Evolutionary conservation across 2,797 vertebrate species (phyloP), one percentile per base, ranked within the genome.

Genomic region (Mionectes olivaceus): DNA sequence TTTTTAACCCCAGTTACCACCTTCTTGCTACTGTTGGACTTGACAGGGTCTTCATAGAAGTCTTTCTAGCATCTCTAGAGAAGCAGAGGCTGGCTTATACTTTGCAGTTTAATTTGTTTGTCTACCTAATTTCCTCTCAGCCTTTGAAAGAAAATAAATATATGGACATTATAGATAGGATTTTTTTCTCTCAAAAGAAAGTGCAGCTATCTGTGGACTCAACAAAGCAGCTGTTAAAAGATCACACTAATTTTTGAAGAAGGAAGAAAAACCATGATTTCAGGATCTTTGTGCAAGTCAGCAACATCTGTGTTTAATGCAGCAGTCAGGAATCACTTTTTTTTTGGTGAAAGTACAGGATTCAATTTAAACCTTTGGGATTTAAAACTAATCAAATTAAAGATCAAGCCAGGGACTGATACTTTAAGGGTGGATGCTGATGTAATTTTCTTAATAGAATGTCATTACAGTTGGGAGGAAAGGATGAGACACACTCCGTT

Each of bases 191-290:
- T 13, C 67, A 91, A 88, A 14, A 74, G 90, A 87, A 95, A 79
- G 59, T 83, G 33, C n/a, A 84, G 46, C 47, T 95, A 94, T 90
- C 95, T 95, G 78, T 92, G 95, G 87, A 90, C 61, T 75, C 50
- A 53, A 52, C 84, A 89, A 83, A 90, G 84, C 95, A 97, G 91
- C 92, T 96, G 92, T 69, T 96, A 71, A 92, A 88, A 94, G 50
- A 89, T 88, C 83, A 88, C 63, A 46, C 65, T 76, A 37, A 37
- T 81, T 87, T 95, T 75, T 90, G 39, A 90, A 78, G 17, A 59
- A 69, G 59, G 87, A 82, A 93, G 63, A 33, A 67, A 90, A 91
- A 91, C 24, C 35, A 23, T n/a, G 19, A 30, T 94, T 77, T 85
- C 49, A 60, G 67, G 84, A 82, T 83, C 47, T 46, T 67, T 52